These are phyloP conservation scores for Teleopsis dalmanni DNA, from an alignment of 1,140 invertebrate genomes.

Conservation along the genomic window DNA sequence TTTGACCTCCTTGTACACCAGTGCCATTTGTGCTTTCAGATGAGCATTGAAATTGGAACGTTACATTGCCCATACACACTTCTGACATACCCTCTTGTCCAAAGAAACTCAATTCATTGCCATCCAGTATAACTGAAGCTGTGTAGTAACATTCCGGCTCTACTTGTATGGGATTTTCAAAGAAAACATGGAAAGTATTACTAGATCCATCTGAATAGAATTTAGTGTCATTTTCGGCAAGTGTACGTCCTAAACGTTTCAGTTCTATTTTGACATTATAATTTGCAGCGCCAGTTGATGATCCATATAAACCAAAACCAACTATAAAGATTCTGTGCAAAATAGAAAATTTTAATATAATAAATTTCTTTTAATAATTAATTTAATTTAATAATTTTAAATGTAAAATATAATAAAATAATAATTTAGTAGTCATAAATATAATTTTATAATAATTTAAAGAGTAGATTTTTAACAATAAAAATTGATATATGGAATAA, in stretches of 20 bases:
- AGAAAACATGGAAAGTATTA: constrained; percentile 89
- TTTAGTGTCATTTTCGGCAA: constrained; percentile 83
- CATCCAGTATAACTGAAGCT: constrained; percentile 81
- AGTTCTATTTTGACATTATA: constrained; percentile 87
- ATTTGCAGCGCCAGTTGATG: constrained; percentile 82
- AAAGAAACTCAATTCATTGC: constrained; percentile 86
- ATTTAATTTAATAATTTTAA: no score
- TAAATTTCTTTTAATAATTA: no score
- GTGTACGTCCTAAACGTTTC: constrained; percentile 72
- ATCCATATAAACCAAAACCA: constrained; percentile 86
- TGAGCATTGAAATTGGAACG: constrained; percentile 90
- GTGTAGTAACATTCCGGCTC: constrained; percentile 88
- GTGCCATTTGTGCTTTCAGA: constrained; percentile 91
- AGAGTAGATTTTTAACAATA: no score
- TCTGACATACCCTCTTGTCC: constrained; percentile 92
- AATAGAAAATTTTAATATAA: not conserved
- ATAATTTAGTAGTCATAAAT: no score
- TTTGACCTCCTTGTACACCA: constrained; percentile 88
- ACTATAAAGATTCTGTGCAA: constrained; percentile 73
- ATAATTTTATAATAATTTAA: no score
- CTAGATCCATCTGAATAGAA: constrained; percentile 91
- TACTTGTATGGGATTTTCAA: constrained; percentile 85
- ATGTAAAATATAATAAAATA: no score
- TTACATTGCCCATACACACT: constrained; percentile 78
- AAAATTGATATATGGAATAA: no score